These are phyloP conservation scores for Cloeon dipterum DNA, from an alignment of 2,888 invertebrate genomes.

Conservation along the genomic window DNA sequence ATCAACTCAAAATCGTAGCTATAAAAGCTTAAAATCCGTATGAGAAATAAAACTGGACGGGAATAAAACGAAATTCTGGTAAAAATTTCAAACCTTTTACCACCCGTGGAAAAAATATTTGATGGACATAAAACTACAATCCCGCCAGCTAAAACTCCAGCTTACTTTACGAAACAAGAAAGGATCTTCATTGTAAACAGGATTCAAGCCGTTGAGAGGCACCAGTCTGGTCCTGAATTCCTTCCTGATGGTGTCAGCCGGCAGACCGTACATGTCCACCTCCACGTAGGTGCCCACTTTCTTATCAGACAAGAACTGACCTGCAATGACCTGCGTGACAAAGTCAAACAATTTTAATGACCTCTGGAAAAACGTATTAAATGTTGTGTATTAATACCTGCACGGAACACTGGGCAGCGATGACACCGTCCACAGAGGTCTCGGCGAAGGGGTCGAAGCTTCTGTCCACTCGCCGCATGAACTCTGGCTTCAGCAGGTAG, in stretches of 20 bases:
- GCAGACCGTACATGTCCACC: slow-evolving; percentile 50
- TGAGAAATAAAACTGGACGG: too few species aligned
- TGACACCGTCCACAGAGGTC: slow-evolving; percentile 47
- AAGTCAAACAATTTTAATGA: too few species aligned
- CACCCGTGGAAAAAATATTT: too few species aligned
- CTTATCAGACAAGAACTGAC: slow-evolving; percentile 44
- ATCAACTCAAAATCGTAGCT: too few species aligned
- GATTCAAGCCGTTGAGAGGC: slow-evolving; percentile 42
- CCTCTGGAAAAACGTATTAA: neutral
- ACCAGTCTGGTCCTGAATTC: slow-evolving; percentile 42
- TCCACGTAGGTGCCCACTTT: slow-evolving; percentile 51
- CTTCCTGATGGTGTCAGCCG: slow-evolving; percentile 45
- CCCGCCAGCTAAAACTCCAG: neutral
- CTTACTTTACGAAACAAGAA: slow-evolving; percentile 41
- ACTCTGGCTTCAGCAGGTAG: slow-evolving; percentile 44
- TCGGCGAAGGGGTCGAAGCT: slow-evolving; percentile 49
- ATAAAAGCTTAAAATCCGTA: too few species aligned
- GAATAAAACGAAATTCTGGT: too few species aligned
- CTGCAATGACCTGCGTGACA: slow-evolving; percentile 31
- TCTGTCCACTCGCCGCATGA: slow-evolving; percentile 42
- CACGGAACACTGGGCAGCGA: slow-evolving; percentile 42
- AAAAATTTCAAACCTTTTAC: too few species aligned
- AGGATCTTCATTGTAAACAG: slow-evolving; percentile 44
- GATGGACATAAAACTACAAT: neutral
- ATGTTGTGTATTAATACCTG: slow-evolving; percentile 19